A percentile compares a stretch with the other conserved stretches of the same genome.
phyloP scores from a whole-genome alignment of 2,113 vertebrate species.

The Tinamus guttatus region DNA sequence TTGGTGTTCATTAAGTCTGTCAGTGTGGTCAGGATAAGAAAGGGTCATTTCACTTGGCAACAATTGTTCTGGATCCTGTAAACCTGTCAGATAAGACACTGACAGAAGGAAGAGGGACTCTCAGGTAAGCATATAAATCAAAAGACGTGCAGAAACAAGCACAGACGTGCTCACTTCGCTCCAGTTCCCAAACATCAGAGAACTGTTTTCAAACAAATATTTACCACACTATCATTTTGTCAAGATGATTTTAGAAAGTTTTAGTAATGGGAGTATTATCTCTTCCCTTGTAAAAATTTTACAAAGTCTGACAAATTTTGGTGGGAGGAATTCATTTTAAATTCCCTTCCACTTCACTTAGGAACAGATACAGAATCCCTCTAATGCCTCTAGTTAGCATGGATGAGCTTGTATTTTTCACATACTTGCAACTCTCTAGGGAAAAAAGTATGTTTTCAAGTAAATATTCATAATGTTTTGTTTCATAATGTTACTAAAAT shows the following conservation, averaged over 20 bases:
- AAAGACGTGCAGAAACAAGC: background rate
- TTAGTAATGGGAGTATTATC: background rate
- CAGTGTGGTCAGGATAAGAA: background rate
- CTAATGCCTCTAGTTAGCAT: background rate
- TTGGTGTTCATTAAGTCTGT: background rate
- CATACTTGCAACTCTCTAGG: background rate
- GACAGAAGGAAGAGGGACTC: background rate
- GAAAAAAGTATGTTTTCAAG: background rate
- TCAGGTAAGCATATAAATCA: background rate
- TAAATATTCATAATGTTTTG: background rate
- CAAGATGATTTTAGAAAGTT: background rate
- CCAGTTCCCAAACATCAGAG: background rate
- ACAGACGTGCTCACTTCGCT: background rate
- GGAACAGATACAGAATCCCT: background rate
- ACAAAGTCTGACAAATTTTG: background rate
- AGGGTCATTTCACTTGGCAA: background rate
- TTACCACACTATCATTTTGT: background rate
- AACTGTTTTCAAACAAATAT: background rate
- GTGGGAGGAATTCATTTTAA: background rate
- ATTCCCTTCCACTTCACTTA: background rate
- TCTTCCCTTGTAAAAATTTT: constrained; percentile 19
- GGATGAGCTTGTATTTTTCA: background rate
- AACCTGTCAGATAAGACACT: background rate
- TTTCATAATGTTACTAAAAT: background rate
- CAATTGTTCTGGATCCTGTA: background rate